Evolutionary conservation across 2,797 vertebrate species (phyloP).

Genomic region (Oreochromis mossambicus): DNA sequence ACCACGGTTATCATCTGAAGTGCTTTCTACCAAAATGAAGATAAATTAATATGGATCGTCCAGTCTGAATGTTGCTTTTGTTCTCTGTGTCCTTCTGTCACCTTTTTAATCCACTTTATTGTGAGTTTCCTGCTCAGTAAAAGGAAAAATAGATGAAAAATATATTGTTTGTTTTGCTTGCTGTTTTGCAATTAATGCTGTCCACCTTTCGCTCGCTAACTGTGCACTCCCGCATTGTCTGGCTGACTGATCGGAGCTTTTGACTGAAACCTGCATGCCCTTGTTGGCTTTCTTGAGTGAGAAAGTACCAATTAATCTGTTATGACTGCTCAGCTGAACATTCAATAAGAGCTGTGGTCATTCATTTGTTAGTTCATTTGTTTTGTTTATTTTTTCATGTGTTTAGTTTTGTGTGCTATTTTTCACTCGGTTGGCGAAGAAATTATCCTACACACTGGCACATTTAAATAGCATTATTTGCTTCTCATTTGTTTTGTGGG

Average conservation of each 20-base stretch:
- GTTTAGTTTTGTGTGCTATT: slow-evolving; percentile 6
- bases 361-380: slow-evolving; percentile 37
- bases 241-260: slow-evolving; percentile 20
- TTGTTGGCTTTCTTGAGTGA: not conserved
- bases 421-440: slow-evolving; percentile 9
- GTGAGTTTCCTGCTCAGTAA: not conserved
- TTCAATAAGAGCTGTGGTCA: slow-evolving; percentile 27
- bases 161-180: not conserved
- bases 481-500: not conserved
- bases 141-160: not conserved
- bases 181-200: slow-evolving; percentile 14
- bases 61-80: not conserved
- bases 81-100: not conserved
- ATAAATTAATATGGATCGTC: not conserved
- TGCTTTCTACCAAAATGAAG: not conserved
- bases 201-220: not conserved
- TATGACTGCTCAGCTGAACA: slow-evolving; percentile 40
- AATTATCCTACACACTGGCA: not conserved
- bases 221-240: not conserved
- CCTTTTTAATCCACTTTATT: not conserved
- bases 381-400: slow-evolving; percentile 4
- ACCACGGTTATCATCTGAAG: not conserved
- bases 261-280: slow-evolving; percentile 24
- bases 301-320: slow-evolving; percentile 35
- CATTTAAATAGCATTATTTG: not conserved